Conservation (phyloP, 2,888 invertebrate species). For the Nephrocerus scutellatus region DNA sequence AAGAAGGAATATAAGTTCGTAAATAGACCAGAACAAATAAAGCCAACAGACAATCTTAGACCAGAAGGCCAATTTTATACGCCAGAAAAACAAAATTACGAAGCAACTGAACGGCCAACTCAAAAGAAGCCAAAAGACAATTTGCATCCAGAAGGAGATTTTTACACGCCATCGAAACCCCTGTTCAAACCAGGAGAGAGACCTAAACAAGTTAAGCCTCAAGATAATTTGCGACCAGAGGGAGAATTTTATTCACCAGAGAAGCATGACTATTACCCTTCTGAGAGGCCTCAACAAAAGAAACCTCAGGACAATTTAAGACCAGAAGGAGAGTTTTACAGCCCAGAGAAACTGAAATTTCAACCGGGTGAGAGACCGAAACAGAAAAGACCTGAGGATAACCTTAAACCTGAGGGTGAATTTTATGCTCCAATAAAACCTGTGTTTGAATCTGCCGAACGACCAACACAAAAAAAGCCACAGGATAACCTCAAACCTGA, state of each 20-base stretch:
- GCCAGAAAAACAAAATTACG: conserved; percentile 37
- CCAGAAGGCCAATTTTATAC: too few species aligned
- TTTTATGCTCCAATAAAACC: conserved; percentile 46
- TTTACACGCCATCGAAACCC: conserved; percentile 44
- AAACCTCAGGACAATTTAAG: conserved; percentile 52
- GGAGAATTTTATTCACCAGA: conserved; percentile 51
- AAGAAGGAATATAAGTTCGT: too few species aligned
- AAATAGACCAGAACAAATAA: too few species aligned
- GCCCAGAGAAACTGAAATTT: conserved; percentile 42
- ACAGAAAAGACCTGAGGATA: conserved; percentile 49
- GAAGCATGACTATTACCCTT: conserved; percentile 40
- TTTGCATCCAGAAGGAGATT: conserved; percentile 53
- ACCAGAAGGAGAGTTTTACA: conserved; percentile 55
- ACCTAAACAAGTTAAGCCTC: conserved; percentile 44
- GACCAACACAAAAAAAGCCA: conserved; percentile 49
- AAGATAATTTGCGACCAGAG: conserved; percentile 50
- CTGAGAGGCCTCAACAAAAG: conserved; percentile 33
- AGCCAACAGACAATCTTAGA: too few species aligned
- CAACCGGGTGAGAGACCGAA: conserved; percentile 50
- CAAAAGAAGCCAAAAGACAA: conserved; percentile 36
- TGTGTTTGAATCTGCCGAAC: conserved; percentile 44
- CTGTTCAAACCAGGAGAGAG: conserved; percentile 47
- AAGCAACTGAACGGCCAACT: conserved; percentile 47
- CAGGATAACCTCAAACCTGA: conserved; percentile 53
- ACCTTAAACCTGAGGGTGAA: conserved; percentile 48